Evolutionary conservation across 2,888 invertebrate species (phyloP), one percentile per base, ranked within the genome.

Genomic region (Heteropelma amictum): DNA sequence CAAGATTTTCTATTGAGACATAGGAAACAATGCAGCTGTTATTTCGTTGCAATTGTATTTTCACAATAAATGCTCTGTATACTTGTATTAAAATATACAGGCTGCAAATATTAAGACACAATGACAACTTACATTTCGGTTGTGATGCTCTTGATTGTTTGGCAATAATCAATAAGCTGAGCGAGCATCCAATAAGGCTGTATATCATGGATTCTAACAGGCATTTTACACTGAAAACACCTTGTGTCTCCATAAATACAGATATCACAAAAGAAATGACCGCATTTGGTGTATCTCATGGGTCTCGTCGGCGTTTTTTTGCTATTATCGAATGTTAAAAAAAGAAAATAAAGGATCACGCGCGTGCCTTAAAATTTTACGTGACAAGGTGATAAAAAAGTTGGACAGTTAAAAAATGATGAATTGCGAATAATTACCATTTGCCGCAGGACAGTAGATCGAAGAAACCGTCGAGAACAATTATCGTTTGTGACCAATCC

Each of bases 181-280:
- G 71, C 61, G 7, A 82, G 26, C 8, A 81, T 64, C 3, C 78
- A 74, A 70, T 85, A 81, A 1, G 58, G 64, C 19, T 68, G 68
- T n/a, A 77, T 77, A 63, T 86, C 85, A 6, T 61, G 76, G 0
- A 80, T 79, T 40, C 77, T 72, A 0, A 82, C 77, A 3, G 82
- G 81, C 38, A 65, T 30, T 1, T 73, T 47, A 60, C 86, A 86
- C 60, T 51, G 74, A 8, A 17, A 7, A 68, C 86, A 86, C 8
- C 19, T 47, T 0, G 68, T 51, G 21, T 70, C 61, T 5, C 69
- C 69, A 0, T 67, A 17, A 8, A 75, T 40, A 35, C 86, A 86
- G 4, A 72, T 23, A 1, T 64, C 54, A 17, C 86, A 86, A 42
- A 86, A 84, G 26, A 83, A 80, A 35, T 86, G 86, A 3, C 77